Base-by-base conservation (phyloP, 2,888 invertebrate species). In the Salpingus planirostris region DNA sequence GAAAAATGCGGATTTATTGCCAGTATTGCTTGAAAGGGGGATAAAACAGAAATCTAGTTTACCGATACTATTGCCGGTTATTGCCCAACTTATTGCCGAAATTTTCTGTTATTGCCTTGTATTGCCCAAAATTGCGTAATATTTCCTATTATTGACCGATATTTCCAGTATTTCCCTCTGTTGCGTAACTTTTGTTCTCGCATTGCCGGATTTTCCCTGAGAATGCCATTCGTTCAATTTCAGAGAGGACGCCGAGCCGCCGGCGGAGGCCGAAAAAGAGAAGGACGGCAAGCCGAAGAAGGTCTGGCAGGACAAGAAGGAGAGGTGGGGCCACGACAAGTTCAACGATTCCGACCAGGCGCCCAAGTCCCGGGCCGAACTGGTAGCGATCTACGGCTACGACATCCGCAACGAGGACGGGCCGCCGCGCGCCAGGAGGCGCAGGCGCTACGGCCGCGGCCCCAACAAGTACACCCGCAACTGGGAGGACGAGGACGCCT, bases 331-430 rank as follows among this genome's bases (percentile, higher is more conserved):
- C n/a, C 65, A 66, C 44, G 66, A 97, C 67, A 76, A 85, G 50
- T 93, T 76, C 58, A 79, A 82, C 48, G 83, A 85, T 50, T 73
- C 71, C 31, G 80, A 81, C 35, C 84, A 97, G 69, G 77, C 80
- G 27, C 92, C 92, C 4, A 95, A 93, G 65, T 78, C 82, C 18
- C 74, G 80, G 18, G 76, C 87, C 15, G 93, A 95, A 64, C 59
- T 95, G 30, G 78, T 91, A 8, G 73, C 83, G 0, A 74, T 82
- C 30, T 93, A 93, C 62, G 93, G 93, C 0, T 96, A 95, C 62
- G 95, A 97, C 55, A 96, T 96, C 42, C 72, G 93, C 27, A 87
- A 84, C 52, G 92, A 92, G 59, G 91, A 91, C 55, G 86, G 87
- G 0, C 87, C 92, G 2, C 92, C 92, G 1, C 78, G 88, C 52